Percentiles rank a stretch among this genome's conserved stretches.
Evolutionary conservation across 2,113 vertebrate species (phyloP).

Genomic region (Brevimyrus niger): DNA sequence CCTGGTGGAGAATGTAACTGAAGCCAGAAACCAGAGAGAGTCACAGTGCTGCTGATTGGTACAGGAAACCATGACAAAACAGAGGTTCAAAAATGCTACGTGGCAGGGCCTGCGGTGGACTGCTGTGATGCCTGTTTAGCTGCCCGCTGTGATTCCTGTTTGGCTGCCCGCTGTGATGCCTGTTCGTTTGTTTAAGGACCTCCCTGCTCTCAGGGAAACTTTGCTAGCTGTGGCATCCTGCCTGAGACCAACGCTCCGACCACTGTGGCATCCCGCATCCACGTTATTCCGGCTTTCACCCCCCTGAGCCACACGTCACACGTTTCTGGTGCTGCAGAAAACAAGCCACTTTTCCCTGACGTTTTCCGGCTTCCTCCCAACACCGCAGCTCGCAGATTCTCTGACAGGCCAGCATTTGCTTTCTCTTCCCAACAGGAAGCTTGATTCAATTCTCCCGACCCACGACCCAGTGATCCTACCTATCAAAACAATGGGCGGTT

Average conservation of each 20-base stretch:
- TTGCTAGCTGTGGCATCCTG: background rate
- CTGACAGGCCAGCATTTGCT: background rate
- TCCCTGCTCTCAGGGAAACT: background rate
- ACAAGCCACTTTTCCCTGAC: background rate
- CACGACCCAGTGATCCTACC: background rate
- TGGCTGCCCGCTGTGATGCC: background rate
- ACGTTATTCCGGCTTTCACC: background rate
- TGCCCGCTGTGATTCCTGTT: background rate
- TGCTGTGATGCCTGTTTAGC: background rate
- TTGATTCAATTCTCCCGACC: conserved; percentile 19
- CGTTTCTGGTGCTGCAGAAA: background rate
- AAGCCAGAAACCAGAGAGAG: background rate
- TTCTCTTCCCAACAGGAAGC: conserved; percentile 13
- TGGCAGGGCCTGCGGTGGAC: background rate
- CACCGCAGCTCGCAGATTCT: background rate
- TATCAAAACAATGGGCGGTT: background rate
- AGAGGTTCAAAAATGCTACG: background rate
- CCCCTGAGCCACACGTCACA: background rate
- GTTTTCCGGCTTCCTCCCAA: background rate
- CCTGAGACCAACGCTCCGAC: background rate
- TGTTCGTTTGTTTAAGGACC: background rate
- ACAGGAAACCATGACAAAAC: background rate
- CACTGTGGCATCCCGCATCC: background rate
- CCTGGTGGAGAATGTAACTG: background rate
- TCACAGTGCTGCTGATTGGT: background rate